A percentile compares a stretch with the other conserved stretches of the same genome.
These are phyloP conservation scores for Cotesia vestalis DNA, from an alignment of 1,140 invertebrate species.

Conservation along the genomic window DNA sequence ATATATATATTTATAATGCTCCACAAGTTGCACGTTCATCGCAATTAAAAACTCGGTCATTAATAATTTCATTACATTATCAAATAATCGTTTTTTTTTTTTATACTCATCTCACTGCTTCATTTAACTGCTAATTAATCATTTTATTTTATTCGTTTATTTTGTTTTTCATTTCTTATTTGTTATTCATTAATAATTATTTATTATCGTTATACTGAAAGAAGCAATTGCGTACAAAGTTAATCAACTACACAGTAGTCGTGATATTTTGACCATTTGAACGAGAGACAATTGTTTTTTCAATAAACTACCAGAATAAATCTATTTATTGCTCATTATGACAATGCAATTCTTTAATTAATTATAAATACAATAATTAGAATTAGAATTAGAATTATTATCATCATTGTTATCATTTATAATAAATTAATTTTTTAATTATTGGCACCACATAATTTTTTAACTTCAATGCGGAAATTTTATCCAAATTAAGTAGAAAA, in stretches of 20 bases:
- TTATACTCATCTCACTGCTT: too few relatives aligned
- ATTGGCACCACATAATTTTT: too few relatives aligned
- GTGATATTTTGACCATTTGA: conserved; percentile 48
- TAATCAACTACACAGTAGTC: conserved; percentile 51
- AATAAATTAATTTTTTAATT: background rate
- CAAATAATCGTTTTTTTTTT: too few relatives aligned
- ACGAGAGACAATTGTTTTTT: conserved; percentile 43
- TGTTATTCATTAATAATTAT: too few relatives aligned
- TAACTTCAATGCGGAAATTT: too few relatives aligned
- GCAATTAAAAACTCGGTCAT: too few relatives aligned
- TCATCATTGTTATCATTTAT: background rate
- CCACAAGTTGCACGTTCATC: too few relatives aligned
- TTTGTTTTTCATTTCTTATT: too few relatives aligned
- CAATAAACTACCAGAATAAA: background rate
- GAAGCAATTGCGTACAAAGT: conserved; percentile 35
- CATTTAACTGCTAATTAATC: too few relatives aligned
- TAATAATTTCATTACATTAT: too few relatives aligned
- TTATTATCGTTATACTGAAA: conserved; percentile 31
- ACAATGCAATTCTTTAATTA: background rate
- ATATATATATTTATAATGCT: too few relatives aligned
- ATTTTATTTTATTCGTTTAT: too few relatives aligned
- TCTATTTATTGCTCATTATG: conserved; percentile 9
- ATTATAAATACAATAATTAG: background rate
- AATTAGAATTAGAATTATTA: background rate
- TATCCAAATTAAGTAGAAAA: background rate